Conservation (phyloP, 2,797 vertebrate species). For the Acipenser ruthenus region DNA sequence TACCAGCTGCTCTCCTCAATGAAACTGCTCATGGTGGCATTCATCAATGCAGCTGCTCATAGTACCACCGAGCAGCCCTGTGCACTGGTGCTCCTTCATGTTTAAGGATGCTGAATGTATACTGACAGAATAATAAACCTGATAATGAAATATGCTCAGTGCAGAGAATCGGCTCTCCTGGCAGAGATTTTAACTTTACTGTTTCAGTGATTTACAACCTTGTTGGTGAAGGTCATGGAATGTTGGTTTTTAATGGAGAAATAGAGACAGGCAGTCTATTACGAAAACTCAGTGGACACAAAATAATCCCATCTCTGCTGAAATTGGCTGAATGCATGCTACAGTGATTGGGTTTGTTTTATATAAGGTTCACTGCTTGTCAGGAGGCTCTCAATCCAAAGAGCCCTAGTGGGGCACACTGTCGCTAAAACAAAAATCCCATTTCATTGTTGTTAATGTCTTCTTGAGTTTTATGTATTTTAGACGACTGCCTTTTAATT, state of each 20-base stretch:
- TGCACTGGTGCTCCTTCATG: neutral
- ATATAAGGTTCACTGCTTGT: too few species aligned
- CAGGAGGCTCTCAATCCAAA: too few species aligned
- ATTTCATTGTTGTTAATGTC: too few species aligned
- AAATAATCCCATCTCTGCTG: neutral
- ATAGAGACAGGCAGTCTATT: conserved; percentile 10
- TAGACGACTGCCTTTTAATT: too few species aligned
- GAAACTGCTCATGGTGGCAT: conserved; percentile 1
- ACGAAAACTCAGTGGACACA: neutral
- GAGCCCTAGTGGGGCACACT: too few species aligned
- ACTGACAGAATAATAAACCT: conserved; percentile 15
- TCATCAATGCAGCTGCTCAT: neutral
- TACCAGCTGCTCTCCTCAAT: neutral
- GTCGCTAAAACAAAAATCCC: too few species aligned
- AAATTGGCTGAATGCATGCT: neutral
- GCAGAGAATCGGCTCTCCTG: conserved; percentile 1
- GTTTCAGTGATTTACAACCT: conserved; percentile 11
- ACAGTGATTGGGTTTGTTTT: neutral
- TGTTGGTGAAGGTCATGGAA: conserved; percentile 17
- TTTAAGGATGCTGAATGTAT: conserved; percentile 9
- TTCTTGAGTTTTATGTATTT: too few species aligned
- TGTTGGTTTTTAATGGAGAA: conserved; percentile 14
- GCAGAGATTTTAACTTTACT: conserved; percentile 12
- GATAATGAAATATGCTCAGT: conserved; percentile 7
- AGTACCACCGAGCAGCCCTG: neutral